A percentile compares a stretch with the other conserved stretches of the same genome.
These are phyloP conservation scores for Dolichomitus sp. DNA, from an alignment of 2,888 invertebrate species.

Conservation along the genomic window DNA sequence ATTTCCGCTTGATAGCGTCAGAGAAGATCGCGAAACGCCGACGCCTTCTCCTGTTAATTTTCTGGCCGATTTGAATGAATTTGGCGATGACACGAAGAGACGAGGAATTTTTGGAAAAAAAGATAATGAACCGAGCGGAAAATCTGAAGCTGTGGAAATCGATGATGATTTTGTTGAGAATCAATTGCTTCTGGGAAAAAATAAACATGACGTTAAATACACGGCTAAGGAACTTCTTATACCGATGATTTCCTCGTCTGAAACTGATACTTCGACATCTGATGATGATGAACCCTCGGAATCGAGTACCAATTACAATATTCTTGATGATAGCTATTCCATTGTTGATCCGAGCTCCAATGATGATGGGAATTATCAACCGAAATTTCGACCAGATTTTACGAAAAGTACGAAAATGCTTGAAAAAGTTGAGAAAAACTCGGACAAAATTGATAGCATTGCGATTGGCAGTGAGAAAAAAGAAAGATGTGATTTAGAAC, in stretches of 20 bases:
- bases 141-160: neutral
- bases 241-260: slow-evolving; percentile 81
- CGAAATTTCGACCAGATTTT: neutral
- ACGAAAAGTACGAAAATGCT: neutral
- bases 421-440: neutral
- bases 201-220: slow-evolving; percentile 32
- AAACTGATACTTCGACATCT: slow-evolving; percentile 81
- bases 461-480: neutral
- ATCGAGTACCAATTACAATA: slow-evolving; percentile 82
- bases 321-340: slow-evolving; percentile 78
- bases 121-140: neutral
- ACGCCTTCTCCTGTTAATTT: slow-evolving; percentile 78
- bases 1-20: slow-evolving; percentile 79
- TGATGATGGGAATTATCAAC: slow-evolving; percentile 71
- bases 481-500: neutral
- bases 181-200: slow-evolving; percentile 2
- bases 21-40: slow-evolving; percentile 80
- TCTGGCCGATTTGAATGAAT: slow-evolving; percentile 60
- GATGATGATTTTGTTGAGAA: slow-evolving; percentile 12
- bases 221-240: slow-evolving; percentile 65
- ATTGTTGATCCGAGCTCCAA: slow-evolving; percentile 67
- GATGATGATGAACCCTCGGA: slow-evolving; percentile 79
- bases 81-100: slow-evolving; percentile 50
- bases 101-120: neutral
- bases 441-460: neutral